Evolutionary conservation across 2,113 vertebrate genomes (phyloP), one percentile per base, ranked within the genome.

Genomic region (Eupsittula cactorum): DNA sequence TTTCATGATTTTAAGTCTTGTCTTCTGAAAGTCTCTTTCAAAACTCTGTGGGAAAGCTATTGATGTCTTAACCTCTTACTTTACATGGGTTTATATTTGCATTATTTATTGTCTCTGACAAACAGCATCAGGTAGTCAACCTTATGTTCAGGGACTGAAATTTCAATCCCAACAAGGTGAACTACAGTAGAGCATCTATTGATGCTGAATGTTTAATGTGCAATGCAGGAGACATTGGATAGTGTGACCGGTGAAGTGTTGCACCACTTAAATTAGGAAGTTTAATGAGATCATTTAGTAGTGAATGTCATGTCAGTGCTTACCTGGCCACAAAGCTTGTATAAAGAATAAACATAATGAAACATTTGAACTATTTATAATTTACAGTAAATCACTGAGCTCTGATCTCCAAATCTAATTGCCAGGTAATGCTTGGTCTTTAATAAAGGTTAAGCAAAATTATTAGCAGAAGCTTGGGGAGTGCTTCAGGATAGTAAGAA

Each of bases 211-310:
- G 86, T 96, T 96, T 97, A 95, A 96, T 94, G 96, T 82, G 63
- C 76, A 12, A 82, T 92, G 92, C 91, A 92, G 88, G 86, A 96
- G 88, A 93, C 95, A 78, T 93, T 95, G 86, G 91, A 59, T 95
- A 91, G 88, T 89, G 95, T 96, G 86, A 62, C 95, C 88, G 86
- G 74, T 94, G 92, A 96, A 96, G 92, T 96, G 93, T 96, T 89
- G 83, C 81, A 91, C 92, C 90, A 65, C 88, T 94, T 94, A 95
- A 94, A 62, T 95, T 85, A 95, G 84, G 89, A 64, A 95, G 82
- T 93, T 95, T 96, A 96, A 95, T 95, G 87, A 96, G 95, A 85
- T 96, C 87, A 35, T 96, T 96, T 96, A 96, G 73, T 86, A 89
- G 83, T 87, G 88, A 95, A 94, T 96, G 91, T 86, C 90, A 55